These are phyloP conservation scores for Hydropotes inermis DNA, from an alignment of 2,113 vertebrate genomes.

Conservation along the genomic window DNA sequence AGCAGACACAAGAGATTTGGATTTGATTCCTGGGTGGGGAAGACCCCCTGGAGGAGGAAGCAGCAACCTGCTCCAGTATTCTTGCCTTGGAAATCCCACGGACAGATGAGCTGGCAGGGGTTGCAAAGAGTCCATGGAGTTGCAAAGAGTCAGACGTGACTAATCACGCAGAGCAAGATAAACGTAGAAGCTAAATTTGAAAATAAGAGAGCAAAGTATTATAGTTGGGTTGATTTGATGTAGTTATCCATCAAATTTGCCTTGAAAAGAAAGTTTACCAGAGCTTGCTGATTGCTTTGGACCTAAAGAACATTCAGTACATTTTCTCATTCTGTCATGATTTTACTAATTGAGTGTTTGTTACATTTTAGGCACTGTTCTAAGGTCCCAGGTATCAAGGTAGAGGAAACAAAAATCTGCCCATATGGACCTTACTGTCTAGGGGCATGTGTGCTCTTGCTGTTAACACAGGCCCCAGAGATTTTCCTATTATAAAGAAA, in stretches of 20 bases:
- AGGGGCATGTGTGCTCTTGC: not conserved
- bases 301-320: not conserved
- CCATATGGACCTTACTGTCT: not conserved
- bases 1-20: not conserved
- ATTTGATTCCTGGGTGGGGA: not conserved
- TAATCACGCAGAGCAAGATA: not conserved
- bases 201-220: conserved; percentile 3
- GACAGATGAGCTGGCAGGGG: not conserved
- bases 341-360: not conserved
- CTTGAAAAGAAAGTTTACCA: conserved; percentile 19
- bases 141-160: not conserved
- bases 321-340: not conserved
- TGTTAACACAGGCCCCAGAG: not conserved
- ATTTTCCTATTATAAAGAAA: not conserved
- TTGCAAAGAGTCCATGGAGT: not conserved
- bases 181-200: not conserved
- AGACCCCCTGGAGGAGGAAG: not conserved
- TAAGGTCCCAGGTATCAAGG: not conserved
- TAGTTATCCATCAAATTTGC: not conserved
- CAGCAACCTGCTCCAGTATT: not conserved
- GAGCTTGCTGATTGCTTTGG: not conserved
- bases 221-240: not conserved
- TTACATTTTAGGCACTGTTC: not conserved
- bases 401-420: not conserved
- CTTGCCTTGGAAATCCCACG: not conserved